Evolutionary conservation across 2,797 vertebrate species (phyloP), one percentile per base, ranked within the genome.

Genomic region (Lacerta viridis): DNA sequence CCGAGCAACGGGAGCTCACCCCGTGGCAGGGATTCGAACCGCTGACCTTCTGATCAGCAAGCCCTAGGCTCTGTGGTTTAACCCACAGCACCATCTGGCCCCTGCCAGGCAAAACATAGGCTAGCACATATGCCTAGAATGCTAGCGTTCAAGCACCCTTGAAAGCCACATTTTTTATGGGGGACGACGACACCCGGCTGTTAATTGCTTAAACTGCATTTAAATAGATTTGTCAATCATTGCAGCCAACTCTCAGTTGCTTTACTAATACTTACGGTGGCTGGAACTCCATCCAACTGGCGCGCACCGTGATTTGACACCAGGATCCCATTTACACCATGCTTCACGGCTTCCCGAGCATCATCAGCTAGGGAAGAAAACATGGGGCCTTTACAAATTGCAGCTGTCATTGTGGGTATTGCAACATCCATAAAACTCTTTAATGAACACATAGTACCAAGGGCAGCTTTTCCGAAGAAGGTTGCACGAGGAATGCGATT

Each of bases 251-350:
- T 79, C 75, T 23, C 61, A 50, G 29, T n/a, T 39, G 10, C 59
- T 25, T 72, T 7, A 25, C 13, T 29, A 82, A 82, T 88, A 97
- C 97, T 97, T 93, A 98, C 98, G 79, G 98, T 99, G 84, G 98
- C 98, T 88, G 98, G 97, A 69, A 98, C 98, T 0, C 98, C 98
- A 85, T 99, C 98, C 15, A 99, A 96, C 68, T 99, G 98, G 78
- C 98, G 97, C 64, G 98, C 98, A 66, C 98, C 98, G 0, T 99
- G 98, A 93, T 99, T 99, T 2, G 98, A 99, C 92, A 99, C 98
- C 91, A 99, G 91, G 90, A 99, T 98, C 27, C 98, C 98, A 72
- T 97, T 95, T 41, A 98, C 90, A 0, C 98, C 98, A 29, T 96
- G 93, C 88, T 95, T 97, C 27, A 98, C 94, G 61, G 98, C 98